Evolutionary conservation across 1,140 invertebrate genomes (phyloP), one percentile per base, ranked within the genome.

Genomic region (Temnothorax nylanderi): DNA sequence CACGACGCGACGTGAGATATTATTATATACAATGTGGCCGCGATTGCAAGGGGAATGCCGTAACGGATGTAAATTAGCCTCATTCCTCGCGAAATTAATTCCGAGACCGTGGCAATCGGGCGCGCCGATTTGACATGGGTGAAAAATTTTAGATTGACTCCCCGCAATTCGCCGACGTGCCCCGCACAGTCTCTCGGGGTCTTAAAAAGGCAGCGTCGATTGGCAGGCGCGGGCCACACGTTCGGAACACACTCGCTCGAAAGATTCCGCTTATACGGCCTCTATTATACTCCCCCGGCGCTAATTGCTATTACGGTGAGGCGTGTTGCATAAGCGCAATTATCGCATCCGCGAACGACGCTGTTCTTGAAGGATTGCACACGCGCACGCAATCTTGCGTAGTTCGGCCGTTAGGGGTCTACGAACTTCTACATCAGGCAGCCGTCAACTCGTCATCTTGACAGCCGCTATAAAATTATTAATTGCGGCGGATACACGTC

Each of bases 251-350:
- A 18, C 13, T 44, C 54, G 18, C 32, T 34, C 49, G 26, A 56
- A 26, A 58, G 85, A 80, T 75, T 85, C 67, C 72, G 77, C 86
- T 93, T 91, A 91, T 72, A 58, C 82, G 86, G 32, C 85, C 82
- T 37, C 71, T 77, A 90, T 93, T 89, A 89, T 93, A 92, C 88
- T 89, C 86, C 86, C 81, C 78, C 82, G 78, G 89, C 86, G 93
- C 89, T 94, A 94, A 94, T 94, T 93, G 91, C 91, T 91, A 88
- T 91, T 92, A 90, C 85, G 74, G 87, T 87, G 89, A 89, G 75
- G 89, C 80, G 89, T 26, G 26, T 94, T 94, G 92, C 93, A 90
- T 91, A 94, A 93, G 89, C 86, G 88, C 88, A 93, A 94, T 93
- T 94, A 93, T 87, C 89, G 84, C 85, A 49, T 80, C 69, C 81